Conservation (phyloP, 2,888 invertebrate species). For the Pristionchus japonicus region DNA sequence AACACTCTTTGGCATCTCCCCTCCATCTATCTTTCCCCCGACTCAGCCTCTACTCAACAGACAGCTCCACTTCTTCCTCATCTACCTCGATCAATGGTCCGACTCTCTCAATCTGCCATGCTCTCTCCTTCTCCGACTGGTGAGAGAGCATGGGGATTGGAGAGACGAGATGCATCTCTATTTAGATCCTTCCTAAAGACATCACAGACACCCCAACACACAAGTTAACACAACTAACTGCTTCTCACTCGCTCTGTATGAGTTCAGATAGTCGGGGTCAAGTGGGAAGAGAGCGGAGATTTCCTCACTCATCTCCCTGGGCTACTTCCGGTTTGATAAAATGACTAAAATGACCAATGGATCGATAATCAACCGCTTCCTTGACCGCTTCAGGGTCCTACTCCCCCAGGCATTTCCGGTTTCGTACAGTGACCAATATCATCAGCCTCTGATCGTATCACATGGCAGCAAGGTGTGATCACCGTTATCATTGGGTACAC, state of each 20-base stretch:
- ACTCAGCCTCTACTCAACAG: background rate
- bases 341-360: background rate
- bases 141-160: too few species aligned
- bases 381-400: too few species aligned
- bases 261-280: conserved; percentile 1
- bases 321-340: background rate
- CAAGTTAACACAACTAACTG: conserved; percentile 6
- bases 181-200: background rate
- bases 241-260: background rate
- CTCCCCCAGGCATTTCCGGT: background rate
- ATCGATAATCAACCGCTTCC: too few species aligned
- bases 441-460: background rate
- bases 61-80: conserved; percentile 1
- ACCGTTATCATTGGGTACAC: background rate
- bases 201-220: conserved; percentile 5
- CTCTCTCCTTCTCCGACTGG: too few species aligned
- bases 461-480: background rate
- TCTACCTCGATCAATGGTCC: background rate
- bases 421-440: background rate
- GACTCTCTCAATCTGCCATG: too few species aligned
- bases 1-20: conserved; percentile 35
- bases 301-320: background rate
- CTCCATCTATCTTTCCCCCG: conserved; percentile 28
- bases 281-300: background rate
- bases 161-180: background rate